A percentile compares a stretch with the other conserved stretches of the same genome.
phyloP scores from a whole-genome alignment of 1,140 invertebrate genomes.

The Cherax quadricarinatus region DNA sequence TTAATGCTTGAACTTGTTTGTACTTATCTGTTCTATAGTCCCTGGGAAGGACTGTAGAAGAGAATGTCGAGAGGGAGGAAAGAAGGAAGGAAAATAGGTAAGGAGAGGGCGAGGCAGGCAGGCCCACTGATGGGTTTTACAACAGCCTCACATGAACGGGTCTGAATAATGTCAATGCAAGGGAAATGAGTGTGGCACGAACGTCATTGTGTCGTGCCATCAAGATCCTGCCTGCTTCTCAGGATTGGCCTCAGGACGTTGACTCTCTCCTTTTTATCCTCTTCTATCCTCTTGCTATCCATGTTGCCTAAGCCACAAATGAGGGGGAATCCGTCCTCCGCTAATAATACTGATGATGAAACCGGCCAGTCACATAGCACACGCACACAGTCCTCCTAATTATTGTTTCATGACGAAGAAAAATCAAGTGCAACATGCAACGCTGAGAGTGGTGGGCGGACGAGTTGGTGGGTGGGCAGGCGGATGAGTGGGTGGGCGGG shows the following conservation, averaged over 20 bases:
- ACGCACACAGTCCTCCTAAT: slow-evolving; percentile 45
- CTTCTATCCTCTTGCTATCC: not conserved
- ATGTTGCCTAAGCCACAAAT: slow-evolving; percentile 51
- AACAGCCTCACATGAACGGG: slow-evolving; percentile 21
- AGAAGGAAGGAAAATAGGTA: not conserved
- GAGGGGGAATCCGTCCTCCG: slow-evolving; percentile 29
- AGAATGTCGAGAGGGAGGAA: not conserved
- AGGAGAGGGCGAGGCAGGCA: too few relatives aligned
- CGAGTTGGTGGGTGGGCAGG: not conserved
- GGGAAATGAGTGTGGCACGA: slow-evolving; percentile 38
- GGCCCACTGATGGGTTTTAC: too few relatives aligned
- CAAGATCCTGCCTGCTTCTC: not conserved
- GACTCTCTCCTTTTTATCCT: too few relatives aligned
- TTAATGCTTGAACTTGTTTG: too few relatives aligned
- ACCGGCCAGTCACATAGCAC: slow-evolving; percentile 53
- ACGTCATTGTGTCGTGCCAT: slow-evolving; percentile 22
- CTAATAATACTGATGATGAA: slow-evolving; percentile 60
- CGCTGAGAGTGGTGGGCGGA: not conserved
- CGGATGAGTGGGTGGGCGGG: too few relatives aligned
- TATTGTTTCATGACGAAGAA: slow-evolving; percentile 51
- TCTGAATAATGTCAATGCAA: slow-evolving; percentile 48
- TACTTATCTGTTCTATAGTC: too few relatives aligned
- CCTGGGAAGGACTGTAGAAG: too few relatives aligned
- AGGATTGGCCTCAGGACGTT: not conserved
- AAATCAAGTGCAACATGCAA: slow-evolving; percentile 50